Evolutionary conservation across 2,888 invertebrate species (phyloP), one percentile per base, ranked within the genome.

Genomic region (Phortica okadai): DNA sequence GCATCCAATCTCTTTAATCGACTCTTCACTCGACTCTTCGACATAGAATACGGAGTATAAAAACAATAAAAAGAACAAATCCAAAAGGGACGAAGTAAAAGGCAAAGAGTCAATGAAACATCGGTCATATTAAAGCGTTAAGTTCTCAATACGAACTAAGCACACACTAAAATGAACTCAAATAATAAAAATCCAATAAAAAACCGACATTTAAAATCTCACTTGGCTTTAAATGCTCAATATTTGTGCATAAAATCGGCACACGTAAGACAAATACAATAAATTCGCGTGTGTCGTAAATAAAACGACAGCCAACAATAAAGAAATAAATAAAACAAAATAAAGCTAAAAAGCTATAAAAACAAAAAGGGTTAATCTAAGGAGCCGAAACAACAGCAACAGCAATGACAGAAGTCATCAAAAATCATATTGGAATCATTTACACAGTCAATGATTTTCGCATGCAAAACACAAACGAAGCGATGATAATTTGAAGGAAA

Each of bases 51-150:
- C 41, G 74, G 76, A 76, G 74, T 80, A 44, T 73, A 73, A 67
- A 66, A 76, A 78, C 74, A 77, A 25, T 59, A 73, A 79, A 78
- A 77, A 75, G 44, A 70, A 76, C 58, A 76, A 33, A 33, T 33
- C 33, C 33, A 33, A 33, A 5, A 33, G 4, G 33, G 33, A 33
- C 33, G 33, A 33, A 33, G 33, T 2, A 33, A 1, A 33, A 33
- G 33, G 33, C 21, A 21, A 21, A 21, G 21, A 21, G 21, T 21
- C 21, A 21, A 21, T 21, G 21, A 21, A 21, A 21, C 21, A 21
- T 21, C 21, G 21, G 21, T 21, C 21, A 21, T 21, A 21, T 21
- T 21, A 21, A 21, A 21, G 21, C 33, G 33, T 33, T 33, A 33
- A 33, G 33, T 33, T 76, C 33, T 33, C 33, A 33, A 33, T 58